Evolutionary conservation across 1,140 invertebrate genomes (phyloP), one percentile per base, ranked within the genome.

Genomic region (Bombus affinis): DNA sequence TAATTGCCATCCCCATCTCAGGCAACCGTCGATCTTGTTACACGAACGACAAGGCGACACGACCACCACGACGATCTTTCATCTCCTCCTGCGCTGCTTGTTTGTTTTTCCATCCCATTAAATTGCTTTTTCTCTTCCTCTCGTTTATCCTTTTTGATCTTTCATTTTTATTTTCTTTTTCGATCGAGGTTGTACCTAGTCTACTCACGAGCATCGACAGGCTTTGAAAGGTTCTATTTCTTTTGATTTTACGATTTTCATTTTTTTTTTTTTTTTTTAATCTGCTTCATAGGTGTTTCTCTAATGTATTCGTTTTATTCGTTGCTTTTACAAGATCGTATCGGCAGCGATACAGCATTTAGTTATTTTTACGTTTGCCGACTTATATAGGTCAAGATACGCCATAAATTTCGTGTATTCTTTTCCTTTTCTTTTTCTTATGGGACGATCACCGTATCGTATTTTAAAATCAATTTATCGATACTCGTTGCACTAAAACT

Each of bases 31-130:
- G 42, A 62, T 80, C 76, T 72, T 44, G 81, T 57, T 80, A 80
- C 39, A 59, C 25, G 22, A 66, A 66, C 53, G 75, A 84, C 75
- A 62, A 83, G 39, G 35, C 73, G 73, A 62, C 47, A 35, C 25
- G 37, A 71, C 22, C 66, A 62, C 47, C 57, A 35, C n/a, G 5
- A 22, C n/a, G 25, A 28, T 70, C 32, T 44, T n/a, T 70, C 37
- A 35, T 78, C 68, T 59, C 25, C 25, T 53, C 22, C 1, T 37
- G 18, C 8, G 15, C 18, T 9, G 18, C 9, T 79, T 59, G 53
- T 59, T 71, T 71, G 65, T 59, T 84, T 57, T 83, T 53, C 53
- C 47, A 3, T 22, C 13, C 37, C 35, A 81, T 81, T 81, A 72
- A 47, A 25, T 25, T 39, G 8, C 25, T 2, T 53, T 25, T n/a